Base-by-base conservation (phyloP, 2,888 invertebrate species). In the Drosophila maculinotata region DNA sequence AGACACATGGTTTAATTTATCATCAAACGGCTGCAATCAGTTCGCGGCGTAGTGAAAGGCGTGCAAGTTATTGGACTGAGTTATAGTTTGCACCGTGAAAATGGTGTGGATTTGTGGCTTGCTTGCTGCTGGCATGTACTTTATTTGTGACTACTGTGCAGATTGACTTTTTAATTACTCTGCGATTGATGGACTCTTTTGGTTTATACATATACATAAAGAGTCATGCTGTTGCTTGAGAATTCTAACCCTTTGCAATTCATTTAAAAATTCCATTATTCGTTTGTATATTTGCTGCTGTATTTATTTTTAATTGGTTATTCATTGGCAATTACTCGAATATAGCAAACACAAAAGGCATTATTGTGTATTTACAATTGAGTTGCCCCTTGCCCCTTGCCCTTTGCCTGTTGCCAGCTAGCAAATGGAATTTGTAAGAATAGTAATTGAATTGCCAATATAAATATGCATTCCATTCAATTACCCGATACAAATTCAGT, bases 1-100 rank as follows among this genome's bases (percentile, higher is more conserved):
- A 76, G 86, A 83, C 84, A 74, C 73, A 79, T 68, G 71, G 79
- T 74, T 86, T 86, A 86, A 84, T 84, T 83, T 86, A 84, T 86
- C 83, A 84, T 82, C 81, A 80, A 83, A 83, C 59, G 76, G 67
- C 71, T 69, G 81, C 72, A 81, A 81, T 81, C 81, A 78, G 70
- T 66, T 59, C 65, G 49, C 39, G 58, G 67, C 54, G 49, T 51
- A 58, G 64, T 75, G 82, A 75, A 77, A 77, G 74, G 69, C 60
- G 17, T 42, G 71, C 67, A 86, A 83, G 85, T 83, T 85, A 83
- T 83, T 80, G 78, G 72, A 45, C 67, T 69, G 66, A 80, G 65
- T 76, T 78, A 83, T 76, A 73, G 80, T 51, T 66, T 1, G 49
- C 38, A n/a, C n/a, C n/a, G n/a, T n/a, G n/a, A n/a, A n/a, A n/a